Percentiles rank a stretch among this genome's conserved stretches.
These are phyloP conservation scores for Phortica okadai DNA, from an alignment of 2,888 invertebrate genomes.

Conservation along the genomic window DNA sequence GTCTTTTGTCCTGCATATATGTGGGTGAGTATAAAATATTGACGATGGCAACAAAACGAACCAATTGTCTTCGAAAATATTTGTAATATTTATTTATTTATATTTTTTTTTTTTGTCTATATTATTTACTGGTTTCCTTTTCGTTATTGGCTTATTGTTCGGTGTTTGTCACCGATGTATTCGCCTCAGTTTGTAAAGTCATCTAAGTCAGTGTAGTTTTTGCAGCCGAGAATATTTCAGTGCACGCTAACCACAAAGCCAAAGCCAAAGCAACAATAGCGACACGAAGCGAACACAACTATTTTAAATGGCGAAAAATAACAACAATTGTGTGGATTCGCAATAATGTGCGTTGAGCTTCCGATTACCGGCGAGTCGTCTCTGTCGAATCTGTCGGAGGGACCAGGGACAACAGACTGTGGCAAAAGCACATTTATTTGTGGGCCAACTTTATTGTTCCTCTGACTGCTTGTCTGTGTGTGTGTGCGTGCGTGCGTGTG, in stretches of 20 bases:
- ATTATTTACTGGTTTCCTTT: not conserved
- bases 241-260: not conserved
- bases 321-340: slow-evolving; percentile 28
- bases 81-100: slow-evolving; percentile 28
- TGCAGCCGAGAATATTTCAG: not conserved
- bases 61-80: slow-evolving; percentile 20
- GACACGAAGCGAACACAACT: slow-evolving; percentile 17
- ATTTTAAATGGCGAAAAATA: slow-evolving; percentile 16
- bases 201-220: slow-evolving; percentile 10
- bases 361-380: not conserved
- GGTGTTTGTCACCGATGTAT: not conserved
- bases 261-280: not conserved
- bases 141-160: not conserved
- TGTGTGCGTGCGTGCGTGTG: slow-evolving; percentile 31
- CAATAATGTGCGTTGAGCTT: slow-evolving; percentile 15
- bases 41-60: not conserved
- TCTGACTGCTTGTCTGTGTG: slow-evolving; percentile 15
- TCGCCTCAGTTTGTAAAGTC: slow-evolving; percentile 20
- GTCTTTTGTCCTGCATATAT: slow-evolving; percentile 88
- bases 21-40: slow-evolving; percentile 78
- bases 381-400: slow-evolving; percentile 2
- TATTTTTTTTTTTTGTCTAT: slow-evolving; percentile 13
- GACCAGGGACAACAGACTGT: not conserved
- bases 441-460: slow-evolving; percentile 48
- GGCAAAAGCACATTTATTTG: slow-evolving; percentile 37